These are phyloP conservation scores for Pollenia labialis DNA, from an alignment of 2,888 invertebrate species.

Conservation along the genomic window DNA sequence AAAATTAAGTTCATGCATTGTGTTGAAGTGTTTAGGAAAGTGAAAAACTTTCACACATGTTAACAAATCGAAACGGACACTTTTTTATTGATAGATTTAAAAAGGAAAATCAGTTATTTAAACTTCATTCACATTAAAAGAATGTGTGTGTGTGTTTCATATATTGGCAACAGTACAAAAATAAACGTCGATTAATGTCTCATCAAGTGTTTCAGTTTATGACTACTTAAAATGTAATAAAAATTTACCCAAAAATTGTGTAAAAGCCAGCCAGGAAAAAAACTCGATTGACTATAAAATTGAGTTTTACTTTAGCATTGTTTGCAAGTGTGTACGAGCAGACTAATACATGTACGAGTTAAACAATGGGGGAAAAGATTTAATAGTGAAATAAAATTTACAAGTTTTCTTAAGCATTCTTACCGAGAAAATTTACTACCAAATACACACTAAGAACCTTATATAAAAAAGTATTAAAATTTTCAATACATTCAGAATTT, in stretches of 20 bases:
- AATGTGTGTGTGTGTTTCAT: background rate
- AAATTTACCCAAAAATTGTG: conserved; percentile 75
- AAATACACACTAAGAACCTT: conserved; percentile 14
- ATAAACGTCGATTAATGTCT: conserved; percentile 81
- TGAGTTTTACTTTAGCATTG: conserved; percentile 43
- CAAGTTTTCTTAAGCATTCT: conserved; percentile 27
- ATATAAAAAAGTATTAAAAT: background rate
- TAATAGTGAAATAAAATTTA: conserved; percentile 55
- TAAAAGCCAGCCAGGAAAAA: conserved; percentile 11
- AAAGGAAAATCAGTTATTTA: conserved; percentile 72
- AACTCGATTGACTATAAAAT: conserved; percentile 42
- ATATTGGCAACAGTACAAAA: conserved; percentile 55
- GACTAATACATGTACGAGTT: background rate
- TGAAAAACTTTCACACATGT: conserved; percentile 53
- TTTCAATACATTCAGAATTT: background rate
- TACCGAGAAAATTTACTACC: conserved; percentile 51
- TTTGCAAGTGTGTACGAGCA: conserved; percentile 29
- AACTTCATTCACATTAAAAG: conserved; percentile 16
- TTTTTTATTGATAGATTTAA: conserved; percentile 35
- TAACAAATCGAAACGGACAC: conserved; percentile 64
- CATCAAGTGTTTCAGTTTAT: conserved; percentile 83
- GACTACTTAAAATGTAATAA: conserved; percentile 83
- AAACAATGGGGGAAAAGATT: conserved; percentile 57
- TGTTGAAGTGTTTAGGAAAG: conserved; percentile 41
- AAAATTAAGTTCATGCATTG: conserved; percentile 50